Conservation (phyloP, 1,140 invertebrate species). For the Holotrichia oblita region DNA sequence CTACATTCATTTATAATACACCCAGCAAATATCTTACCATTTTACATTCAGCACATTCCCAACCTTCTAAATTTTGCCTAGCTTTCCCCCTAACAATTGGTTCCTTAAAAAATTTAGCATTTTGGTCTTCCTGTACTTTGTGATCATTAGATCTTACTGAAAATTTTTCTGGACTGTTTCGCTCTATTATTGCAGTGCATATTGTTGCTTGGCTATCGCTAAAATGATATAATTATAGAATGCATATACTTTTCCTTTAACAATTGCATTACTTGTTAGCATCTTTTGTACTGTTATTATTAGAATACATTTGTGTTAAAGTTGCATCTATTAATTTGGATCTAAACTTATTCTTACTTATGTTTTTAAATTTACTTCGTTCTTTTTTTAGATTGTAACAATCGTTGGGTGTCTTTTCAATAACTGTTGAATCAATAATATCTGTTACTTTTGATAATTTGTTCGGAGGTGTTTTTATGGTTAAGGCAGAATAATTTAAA, state of each 20-base stretch:
- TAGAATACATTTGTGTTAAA: neutral
- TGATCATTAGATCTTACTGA: neutral
- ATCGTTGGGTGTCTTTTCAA: neutral
- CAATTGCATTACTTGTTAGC: neutral
- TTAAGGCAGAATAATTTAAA: neutral
- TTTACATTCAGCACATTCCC: slow-evolving; percentile 19
- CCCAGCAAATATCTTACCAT: neutral
- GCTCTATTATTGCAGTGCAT: neutral
- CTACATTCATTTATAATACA: neutral
- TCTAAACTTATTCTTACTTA: neutral
- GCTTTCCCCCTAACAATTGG: slow-evolving; percentile 24
- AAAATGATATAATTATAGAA: neutral
- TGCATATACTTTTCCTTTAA: neutral
- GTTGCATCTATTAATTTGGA: neutral
- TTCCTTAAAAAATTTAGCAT: neutral
- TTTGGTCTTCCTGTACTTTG: neutral
- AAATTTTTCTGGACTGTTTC: neutral
- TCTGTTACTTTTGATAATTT: neutral
- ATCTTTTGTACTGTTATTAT: neutral
- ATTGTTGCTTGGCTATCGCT: neutral
- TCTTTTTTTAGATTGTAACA: neutral
- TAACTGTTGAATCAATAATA: neutral
- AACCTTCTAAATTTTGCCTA: slow-evolving; percentile 30
- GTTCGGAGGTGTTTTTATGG: neutral
- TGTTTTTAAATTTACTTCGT: neutral